Evolutionary conservation across 1,140 invertebrate species (phyloP).

Genomic region (Drosophila quadrilineata): DNA sequence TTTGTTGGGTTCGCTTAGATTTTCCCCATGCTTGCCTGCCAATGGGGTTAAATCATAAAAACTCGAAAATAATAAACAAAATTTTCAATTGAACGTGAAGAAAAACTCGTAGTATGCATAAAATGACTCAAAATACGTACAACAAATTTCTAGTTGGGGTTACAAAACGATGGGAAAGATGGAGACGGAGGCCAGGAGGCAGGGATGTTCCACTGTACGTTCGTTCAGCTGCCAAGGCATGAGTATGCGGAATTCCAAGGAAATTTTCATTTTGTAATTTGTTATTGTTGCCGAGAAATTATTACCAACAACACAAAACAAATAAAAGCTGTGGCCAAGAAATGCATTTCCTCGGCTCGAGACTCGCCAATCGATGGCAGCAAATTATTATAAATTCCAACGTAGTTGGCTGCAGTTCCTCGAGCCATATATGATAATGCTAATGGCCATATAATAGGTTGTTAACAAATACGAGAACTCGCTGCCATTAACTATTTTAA

Average conservation of each 20-base stretch:
- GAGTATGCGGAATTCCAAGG: constrained; percentile 50
- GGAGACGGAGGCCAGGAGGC: neutral
- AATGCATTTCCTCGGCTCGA: constrained; percentile 6
- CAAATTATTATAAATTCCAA: constrained; percentile 4
- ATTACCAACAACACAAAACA: constrained; percentile 2
- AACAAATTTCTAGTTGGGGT: constrained; percentile 14
- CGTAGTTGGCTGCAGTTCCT: neutral
- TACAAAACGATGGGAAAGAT: neutral
- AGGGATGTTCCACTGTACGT: neutral
- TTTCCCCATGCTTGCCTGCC: neutral
- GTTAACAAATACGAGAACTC: neutral
- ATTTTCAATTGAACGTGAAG: constrained; percentile 77
- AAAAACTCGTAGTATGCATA: constrained; percentile 71
- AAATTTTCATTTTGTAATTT: constrained; percentile 36
- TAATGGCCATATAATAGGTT: constrained; percentile 8
- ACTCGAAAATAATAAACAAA: constrained; percentile 77
- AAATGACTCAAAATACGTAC: constrained; percentile 57
- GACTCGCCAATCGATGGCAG: neutral
- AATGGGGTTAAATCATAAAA: constrained; percentile 77
- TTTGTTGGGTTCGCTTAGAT: neutral
- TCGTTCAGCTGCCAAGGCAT: constrained; percentile 17
- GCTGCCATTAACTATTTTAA: neutral
- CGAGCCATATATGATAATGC: neutral
- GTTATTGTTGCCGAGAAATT: constrained; percentile 23
- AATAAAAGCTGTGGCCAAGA: neutral